phyloP scores from a whole-genome alignment of 2,797 vertebrate genomes.

The Lepus oiostolus region DNA sequence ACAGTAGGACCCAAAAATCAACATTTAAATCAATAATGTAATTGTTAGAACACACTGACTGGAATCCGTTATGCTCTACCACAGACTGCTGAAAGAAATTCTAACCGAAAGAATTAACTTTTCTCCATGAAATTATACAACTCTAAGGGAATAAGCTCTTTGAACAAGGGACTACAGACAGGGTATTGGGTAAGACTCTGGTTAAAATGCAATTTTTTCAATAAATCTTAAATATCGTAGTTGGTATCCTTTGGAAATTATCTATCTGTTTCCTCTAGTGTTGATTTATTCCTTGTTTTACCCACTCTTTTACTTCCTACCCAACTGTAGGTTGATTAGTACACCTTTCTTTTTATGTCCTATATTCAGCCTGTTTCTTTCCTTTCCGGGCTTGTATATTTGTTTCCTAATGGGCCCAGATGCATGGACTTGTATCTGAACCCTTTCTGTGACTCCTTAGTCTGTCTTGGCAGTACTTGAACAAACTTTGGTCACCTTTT shows the following conservation, averaged over 20 bases:
- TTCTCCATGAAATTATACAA: neutral
- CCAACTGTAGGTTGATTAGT: neutral
- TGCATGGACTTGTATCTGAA: neutral
- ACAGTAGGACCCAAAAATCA: neutral
- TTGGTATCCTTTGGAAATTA: neutral
- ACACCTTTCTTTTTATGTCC: neutral
- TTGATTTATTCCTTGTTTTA: neutral
- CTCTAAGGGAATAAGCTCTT: neutral
- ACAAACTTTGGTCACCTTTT: neutral
- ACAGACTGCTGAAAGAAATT: neutral
- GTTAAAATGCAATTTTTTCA: neutral
- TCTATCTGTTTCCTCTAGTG: neutral
- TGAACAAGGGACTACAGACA: neutral
- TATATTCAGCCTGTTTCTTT: neutral
- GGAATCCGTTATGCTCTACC: neutral
- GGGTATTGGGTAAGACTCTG: neutral
- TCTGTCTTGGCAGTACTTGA: neutral
- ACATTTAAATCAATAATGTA: conserved; percentile 21
- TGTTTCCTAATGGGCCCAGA: neutral
- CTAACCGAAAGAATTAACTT: neutral
- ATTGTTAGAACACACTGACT: neutral
- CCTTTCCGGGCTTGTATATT: neutral
- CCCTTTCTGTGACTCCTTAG: neutral
- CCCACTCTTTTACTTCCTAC: neutral
- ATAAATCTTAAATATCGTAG: neutral